phyloP scores from a whole-genome alignment of 2,888 invertebrate species.

The Phorcus lineatus region DNA sequence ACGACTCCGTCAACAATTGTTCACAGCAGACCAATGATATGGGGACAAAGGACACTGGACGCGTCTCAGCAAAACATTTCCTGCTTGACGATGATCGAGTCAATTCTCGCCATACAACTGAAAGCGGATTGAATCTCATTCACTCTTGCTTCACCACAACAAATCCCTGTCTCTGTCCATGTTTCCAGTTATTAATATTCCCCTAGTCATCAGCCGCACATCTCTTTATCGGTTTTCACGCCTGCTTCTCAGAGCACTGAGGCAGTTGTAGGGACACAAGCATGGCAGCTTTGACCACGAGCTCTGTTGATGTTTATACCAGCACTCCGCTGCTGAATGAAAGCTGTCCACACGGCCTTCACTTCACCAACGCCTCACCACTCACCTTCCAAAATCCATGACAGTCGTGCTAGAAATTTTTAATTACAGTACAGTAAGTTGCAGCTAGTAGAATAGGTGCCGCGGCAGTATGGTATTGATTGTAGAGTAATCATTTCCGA shows the following conservation, averaged over 20 bases:
- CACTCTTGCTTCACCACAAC: conserved; percentile 4
- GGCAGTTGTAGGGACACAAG: background rate
- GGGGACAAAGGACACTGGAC: conserved; percentile 1
- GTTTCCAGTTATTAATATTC: conserved; percentile 23
- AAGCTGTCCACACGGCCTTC: too few relatives aligned
- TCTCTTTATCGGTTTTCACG: conserved; percentile 7
- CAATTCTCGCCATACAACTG: too few relatives aligned
- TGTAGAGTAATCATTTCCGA: too few relatives aligned
- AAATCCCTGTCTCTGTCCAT: background rate
- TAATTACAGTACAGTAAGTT: too few relatives aligned
- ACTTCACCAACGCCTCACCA: too few relatives aligned
- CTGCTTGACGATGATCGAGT: background rate
- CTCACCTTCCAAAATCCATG: too few relatives aligned
- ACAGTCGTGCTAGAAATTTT: too few relatives aligned
- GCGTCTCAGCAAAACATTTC: background rate
- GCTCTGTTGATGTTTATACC: background rate
- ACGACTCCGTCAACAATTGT: conserved; percentile 16
- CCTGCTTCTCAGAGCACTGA: background rate
- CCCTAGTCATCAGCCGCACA: conserved; percentile 4
- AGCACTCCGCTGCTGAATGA: too few relatives aligned
- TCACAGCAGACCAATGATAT: background rate
- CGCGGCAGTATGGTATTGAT: too few relatives aligned
- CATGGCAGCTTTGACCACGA: background rate
- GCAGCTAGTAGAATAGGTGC: too few relatives aligned
- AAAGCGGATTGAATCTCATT: background rate